Percentiles rank a stretch among this genome's conserved stretches.
phyloP scores from a whole-genome alignment of 2,888 invertebrate species.

The Hypena proboscidalis region DNA sequence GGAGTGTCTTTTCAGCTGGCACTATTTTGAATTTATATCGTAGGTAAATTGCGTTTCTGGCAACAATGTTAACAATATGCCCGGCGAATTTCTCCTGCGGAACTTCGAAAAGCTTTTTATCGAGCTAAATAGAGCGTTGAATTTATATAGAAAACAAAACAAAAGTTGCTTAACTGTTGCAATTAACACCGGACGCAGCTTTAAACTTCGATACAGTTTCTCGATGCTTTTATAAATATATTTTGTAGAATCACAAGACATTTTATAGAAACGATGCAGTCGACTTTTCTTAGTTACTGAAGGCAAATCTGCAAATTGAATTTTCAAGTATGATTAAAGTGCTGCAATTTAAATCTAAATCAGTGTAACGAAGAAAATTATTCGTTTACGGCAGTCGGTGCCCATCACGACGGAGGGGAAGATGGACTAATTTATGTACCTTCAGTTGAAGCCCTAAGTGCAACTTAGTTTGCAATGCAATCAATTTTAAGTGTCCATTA shows the following conservation, averaged over 20 bases:
- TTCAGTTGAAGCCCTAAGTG: slow-evolving; percentile 29
- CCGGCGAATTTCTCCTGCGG: slow-evolving; percentile 9
- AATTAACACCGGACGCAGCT: slow-evolving; percentile 51
- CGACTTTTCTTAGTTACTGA: background rate
- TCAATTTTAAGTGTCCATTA: slow-evolving; percentile 51
- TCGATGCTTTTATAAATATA: slow-evolving; percentile 31
- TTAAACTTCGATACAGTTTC: slow-evolving; percentile 33
- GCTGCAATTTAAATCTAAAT: background rate
- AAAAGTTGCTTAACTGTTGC: slow-evolving; percentile 48
- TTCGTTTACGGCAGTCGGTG: slow-evolving; percentile 12
- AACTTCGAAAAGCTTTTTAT: slow-evolving; percentile 35
- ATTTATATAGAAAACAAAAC: slow-evolving; percentile 43
- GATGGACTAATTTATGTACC: slow-evolving; percentile 33
- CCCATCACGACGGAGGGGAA: slow-evolving; percentile 17
- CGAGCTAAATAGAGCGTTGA: slow-evolving; percentile 26
- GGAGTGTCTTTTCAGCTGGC: slow-evolving; percentile 16
- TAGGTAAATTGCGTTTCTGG: slow-evolving; percentile 7
- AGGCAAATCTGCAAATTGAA: too few relatives aligned
- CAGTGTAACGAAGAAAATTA: slow-evolving; percentile 10
- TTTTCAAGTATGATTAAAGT: background rate
- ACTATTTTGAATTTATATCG: slow-evolving; percentile 12
- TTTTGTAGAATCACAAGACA: too few relatives aligned
- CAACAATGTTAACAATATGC: slow-evolving; percentile 16
- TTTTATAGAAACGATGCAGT: too few relatives aligned
- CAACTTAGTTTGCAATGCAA: slow-evolving; percentile 45